phyloP scores from a whole-genome alignment of 1,140 invertebrate species.

The Papilio machaon region DNA sequence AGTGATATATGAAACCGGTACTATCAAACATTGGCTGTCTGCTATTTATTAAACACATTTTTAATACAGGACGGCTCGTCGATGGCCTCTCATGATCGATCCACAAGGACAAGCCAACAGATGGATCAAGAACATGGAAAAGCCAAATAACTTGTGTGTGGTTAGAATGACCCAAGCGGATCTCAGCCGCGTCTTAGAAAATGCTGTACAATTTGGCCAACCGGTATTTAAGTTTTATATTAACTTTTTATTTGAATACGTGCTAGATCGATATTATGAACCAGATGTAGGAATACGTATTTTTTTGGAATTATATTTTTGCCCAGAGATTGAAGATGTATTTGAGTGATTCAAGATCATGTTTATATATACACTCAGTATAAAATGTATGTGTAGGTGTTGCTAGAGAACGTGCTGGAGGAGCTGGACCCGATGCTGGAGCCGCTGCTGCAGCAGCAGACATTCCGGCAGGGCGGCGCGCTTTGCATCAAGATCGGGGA shows the following conservation, averaged over 20 bases:
- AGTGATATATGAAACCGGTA: no score
- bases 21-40: no score
- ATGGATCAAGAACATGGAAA: constrained; percentile 97
- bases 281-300: no score
- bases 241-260: background rate
- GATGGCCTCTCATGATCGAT: constrained; percentile 97
- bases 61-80: constrained; percentile 86
- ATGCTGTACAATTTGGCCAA: constrained; percentile 95
- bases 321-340: no score
- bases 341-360: no score
- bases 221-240: constrained; percentile 82
- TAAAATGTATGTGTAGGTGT: constrained; percentile 79
- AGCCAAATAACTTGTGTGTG: constrained; percentile 91
- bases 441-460: constrained; percentile 93
- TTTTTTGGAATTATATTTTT: background rate
- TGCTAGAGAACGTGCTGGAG: constrained; percentile 94
- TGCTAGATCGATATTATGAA: background rate
- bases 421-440: constrained; percentile 95
- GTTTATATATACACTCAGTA: background rate
- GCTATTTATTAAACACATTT: background rate
- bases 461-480: constrained; percentile 93
- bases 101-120: constrained; percentile 97
- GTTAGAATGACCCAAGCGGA: constrained; percentile 92
- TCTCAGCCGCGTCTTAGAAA: constrained; percentile 93
- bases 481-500: constrained; percentile 93